Evolutionary conservation across 2,888 invertebrate genomes (phyloP).

Genomic region (Syrista parreyssii): DNA sequence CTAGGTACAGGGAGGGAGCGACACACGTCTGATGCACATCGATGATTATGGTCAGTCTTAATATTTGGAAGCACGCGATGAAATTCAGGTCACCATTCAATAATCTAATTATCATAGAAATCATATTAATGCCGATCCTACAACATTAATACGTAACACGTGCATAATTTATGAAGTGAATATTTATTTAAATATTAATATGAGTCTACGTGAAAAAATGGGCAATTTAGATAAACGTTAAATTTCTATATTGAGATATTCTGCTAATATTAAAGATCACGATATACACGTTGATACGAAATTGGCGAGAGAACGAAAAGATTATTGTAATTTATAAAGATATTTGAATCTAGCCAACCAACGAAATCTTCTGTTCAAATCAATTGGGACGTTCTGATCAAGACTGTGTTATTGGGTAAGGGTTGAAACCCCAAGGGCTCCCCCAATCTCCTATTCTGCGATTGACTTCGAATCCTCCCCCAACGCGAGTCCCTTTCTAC

Average conservation of each 20-base stretch:
- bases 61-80: not conserved
- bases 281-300: not conserved
- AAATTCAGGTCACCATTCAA: not conserved
- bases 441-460: constrained; percentile 55
- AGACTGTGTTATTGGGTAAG: constrained; percentile 20
- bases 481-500: not conserved
- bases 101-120: not conserved
- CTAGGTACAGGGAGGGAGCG: not conserved
- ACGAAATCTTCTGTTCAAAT: constrained; percentile 26
- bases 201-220: not conserved
- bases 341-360: not conserved
- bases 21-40: not conserved
- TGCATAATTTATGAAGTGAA: not conserved
- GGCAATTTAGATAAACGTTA: not conserved
- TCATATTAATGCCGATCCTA: not conserved
- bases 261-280: not conserved
- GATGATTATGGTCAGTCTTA: not conserved
- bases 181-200: not conserved
- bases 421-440: constrained; percentile 44
- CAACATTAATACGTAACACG: not conserved
- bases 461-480: constrained; percentile 51
- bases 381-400: constrained; percentile 38
- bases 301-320: not conserved
- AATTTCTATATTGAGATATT: not conserved
- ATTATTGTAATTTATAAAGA: not conserved